Evolutionary conservation across 2,888 invertebrate species (phyloP), one percentile per base, ranked within the genome.

Genomic region (Cosmopolites sordidus): DNA sequence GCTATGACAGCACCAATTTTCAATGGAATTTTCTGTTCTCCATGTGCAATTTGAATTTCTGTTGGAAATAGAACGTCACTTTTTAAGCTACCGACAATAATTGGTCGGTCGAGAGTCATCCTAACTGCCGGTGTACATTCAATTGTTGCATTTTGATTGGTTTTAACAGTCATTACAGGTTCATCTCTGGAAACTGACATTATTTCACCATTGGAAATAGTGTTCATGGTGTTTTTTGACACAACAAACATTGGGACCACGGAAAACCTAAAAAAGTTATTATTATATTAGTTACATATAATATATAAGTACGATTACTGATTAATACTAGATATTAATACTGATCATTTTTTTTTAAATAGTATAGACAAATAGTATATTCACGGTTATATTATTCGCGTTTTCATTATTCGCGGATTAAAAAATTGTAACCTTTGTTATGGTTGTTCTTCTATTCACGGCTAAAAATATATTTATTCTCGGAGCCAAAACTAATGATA

Each of bases 1-100:
- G 75, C 77, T 6, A 77, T 66, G 11, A 77, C 71, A 14, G 75
- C 74, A 2, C 75, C 76, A 27, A 77, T 72, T 27, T 62, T 66
- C 22, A 76, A 69, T 1, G 75, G 73, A 58, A 76, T 70, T 49
- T 67, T 69, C 40, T 70, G 66, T 2, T 71, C 71, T 15, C 69
- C 70, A 58, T 74, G 72, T 3, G 70, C 49, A 40, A 76, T 72
- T 41, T 69, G 66, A 37, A 76, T 67, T 51, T 72, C 69, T 1
- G 73, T 62, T 1, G 77, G 77, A 61, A 77, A 77, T 11, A 74
- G 62, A 27, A 77, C 69, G 44, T 67, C 67, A 11, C 71, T 69
- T 57, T 71, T 71, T 48, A 73, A 64, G 42, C 67, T 69, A 42
- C 72, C 69, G 11, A 75, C 67, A 17, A 73, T 57, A 42, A 77